Evolutionary conservation across 2,113 vertebrate species (phyloP).

Genomic region (Chloroceryle aenea): DNA sequence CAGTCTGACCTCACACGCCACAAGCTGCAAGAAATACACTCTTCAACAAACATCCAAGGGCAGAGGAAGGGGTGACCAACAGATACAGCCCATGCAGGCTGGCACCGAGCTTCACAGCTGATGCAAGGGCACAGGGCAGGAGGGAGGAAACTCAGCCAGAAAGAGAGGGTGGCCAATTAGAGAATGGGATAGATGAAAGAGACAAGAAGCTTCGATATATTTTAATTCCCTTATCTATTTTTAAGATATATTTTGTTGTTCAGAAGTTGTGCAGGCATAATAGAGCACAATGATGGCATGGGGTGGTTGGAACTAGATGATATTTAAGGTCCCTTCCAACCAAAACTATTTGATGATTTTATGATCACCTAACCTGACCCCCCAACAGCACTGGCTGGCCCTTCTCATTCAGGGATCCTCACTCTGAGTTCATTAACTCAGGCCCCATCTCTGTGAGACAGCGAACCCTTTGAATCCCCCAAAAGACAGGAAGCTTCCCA

Average conservation of each 20-base stretch:
- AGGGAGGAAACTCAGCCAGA: background rate
- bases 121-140: background rate
- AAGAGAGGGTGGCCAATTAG: background rate
- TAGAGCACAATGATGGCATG: background rate
- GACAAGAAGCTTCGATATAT: background rate
- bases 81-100: background rate
- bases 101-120: accelerated
- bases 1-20: background rate
- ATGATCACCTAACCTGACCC: background rate
- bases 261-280: background rate
- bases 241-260: background rate
- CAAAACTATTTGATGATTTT: no score
- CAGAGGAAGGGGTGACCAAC: background rate
- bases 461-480: background rate
- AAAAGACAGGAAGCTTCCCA: background rate
- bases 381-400: background rate
- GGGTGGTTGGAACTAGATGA: no score
- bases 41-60: accelerated
- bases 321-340: no score
- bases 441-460: background rate
- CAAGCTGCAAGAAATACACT: background rate
- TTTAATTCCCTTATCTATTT: background rate
- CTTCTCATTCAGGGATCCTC: background rate
- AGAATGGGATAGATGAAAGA: background rate
- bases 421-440: background rate